Conservation (phyloP, 2,888 invertebrate species). For the Andrena chrysosceles region DNA sequence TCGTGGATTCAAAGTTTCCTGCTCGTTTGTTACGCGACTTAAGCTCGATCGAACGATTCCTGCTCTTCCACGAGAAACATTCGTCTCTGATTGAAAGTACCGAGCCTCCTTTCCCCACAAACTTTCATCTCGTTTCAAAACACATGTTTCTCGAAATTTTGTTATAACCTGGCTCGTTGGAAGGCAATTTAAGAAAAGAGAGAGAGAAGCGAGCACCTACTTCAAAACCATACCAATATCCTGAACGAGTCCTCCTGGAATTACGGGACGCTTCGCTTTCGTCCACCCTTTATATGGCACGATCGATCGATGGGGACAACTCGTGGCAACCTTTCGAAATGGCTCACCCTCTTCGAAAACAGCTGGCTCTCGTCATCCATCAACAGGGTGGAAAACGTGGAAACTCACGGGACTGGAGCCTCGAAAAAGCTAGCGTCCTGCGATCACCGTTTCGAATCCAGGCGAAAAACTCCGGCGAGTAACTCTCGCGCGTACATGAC, state of each 20-base stretch:
- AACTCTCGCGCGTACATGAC: too few relatives aligned
- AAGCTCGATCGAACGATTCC: slow-evolving; percentile 22
- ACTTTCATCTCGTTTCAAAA: background rate
- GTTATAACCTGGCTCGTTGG: too few relatives aligned
- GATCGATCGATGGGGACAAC: slow-evolving; percentile 69
- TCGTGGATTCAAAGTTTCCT: slow-evolving; percentile 13
- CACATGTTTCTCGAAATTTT: too few relatives aligned
- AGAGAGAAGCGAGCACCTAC: slow-evolving; percentile 43
- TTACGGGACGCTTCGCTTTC: slow-evolving; percentile 35
- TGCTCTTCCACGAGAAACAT: background rate
- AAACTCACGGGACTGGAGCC: slow-evolving; percentile 48
- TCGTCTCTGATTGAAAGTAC: too few relatives aligned
- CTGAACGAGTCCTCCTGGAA: slow-evolving; percentile 5
- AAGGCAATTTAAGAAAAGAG: background rate
- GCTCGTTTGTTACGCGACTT: slow-evolving; percentile 36
- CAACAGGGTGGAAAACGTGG: slow-evolving; percentile 64
- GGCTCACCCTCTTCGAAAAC: slow-evolving; percentile 70
- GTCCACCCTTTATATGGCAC: slow-evolving; percentile 62
- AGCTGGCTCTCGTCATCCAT: slow-evolving; percentile 73
- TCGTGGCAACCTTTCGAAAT: slow-evolving; percentile 70
- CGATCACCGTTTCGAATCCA: background rate
- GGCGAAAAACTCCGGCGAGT: background rate
- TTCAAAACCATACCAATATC: slow-evolving; percentile 59
- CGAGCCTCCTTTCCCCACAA: too few relatives aligned
- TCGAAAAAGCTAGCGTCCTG: background rate